phyloP scores from a whole-genome alignment of 2,113 vertebrate species.

The Lipotes vexillifer region DNA sequence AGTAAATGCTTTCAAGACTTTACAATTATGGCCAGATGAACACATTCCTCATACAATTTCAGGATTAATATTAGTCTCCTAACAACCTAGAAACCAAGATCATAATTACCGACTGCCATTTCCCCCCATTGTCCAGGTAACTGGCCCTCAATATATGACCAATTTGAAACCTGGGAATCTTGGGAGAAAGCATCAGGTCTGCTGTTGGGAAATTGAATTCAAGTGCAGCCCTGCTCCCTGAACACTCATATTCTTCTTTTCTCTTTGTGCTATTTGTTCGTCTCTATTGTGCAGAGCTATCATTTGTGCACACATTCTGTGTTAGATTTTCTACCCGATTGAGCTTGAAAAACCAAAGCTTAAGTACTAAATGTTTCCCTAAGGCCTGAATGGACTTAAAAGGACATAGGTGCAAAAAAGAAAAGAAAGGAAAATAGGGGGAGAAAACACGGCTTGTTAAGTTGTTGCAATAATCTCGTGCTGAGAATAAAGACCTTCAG shows the following conservation, averaged over 20 bases:
- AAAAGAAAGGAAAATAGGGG: slow-evolving; percentile 73
- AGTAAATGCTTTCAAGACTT: slow-evolving; percentile 70
- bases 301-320: slow-evolving; percentile 83
- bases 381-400: slow-evolving; percentile 80
- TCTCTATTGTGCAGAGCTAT: slow-evolving; percentile 75
- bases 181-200: slow-evolving; percentile 80
- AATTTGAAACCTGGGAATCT: slow-evolving; percentile 82
- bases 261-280: slow-evolving; percentile 80
- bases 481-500: slow-evolving; percentile 82
- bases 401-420: slow-evolving; percentile 77
- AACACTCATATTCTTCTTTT: slow-evolving; percentile 83
- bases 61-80: slow-evolving; percentile 77
- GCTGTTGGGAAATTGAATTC: slow-evolving; percentile 84
- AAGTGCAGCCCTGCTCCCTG: slow-evolving; percentile 76
- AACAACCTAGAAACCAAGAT: slow-evolving; percentile 75
- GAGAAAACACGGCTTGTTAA: slow-evolving; percentile 77
- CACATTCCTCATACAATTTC: slow-evolving; percentile 75
- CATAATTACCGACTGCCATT: slow-evolving; percentile 78
- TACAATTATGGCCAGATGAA: slow-evolving; percentile 73
- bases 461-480: slow-evolving; percentile 83
- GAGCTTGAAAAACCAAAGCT: slow-evolving; percentile 84
- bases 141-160: slow-evolving; percentile 75
- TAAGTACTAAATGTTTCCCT: slow-evolving; percentile 90
- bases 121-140: slow-evolving; percentile 75
- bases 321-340: slow-evolving; percentile 88